Percentiles rank a stretch among this genome's conserved stretches.
Evolutionary conservation across 2,888 invertebrate genomes (phyloP).

Genomic region (Philopedon plagiatum): DNA sequence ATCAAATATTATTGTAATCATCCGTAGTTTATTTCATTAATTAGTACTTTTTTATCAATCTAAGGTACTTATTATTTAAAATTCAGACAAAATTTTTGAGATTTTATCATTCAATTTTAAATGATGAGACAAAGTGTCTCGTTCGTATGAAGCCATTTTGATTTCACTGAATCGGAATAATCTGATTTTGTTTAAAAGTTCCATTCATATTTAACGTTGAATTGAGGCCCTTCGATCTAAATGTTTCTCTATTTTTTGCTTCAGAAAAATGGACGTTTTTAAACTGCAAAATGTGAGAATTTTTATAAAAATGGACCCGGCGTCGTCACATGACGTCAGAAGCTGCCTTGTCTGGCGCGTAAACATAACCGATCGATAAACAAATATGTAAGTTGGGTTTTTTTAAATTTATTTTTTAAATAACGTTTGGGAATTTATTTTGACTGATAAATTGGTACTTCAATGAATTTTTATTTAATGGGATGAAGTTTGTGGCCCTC

Average conservation of each 20-base stretch:
- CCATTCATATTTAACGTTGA: background rate
- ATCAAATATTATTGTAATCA: background rate
- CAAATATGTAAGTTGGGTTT: background rate
- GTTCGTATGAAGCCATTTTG: constrained; percentile 55
- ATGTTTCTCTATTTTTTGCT: background rate
- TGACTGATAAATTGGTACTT: too few relatives aligned
- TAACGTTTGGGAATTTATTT: too few relatives aligned
- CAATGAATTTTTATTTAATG: too few relatives aligned
- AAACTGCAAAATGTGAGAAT: too few relatives aligned
- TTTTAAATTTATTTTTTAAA: too few relatives aligned
- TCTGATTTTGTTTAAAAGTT: constrained; percentile 22
- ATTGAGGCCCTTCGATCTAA: background rate
- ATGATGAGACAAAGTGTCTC: constrained; percentile 53
- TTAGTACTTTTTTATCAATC: background rate
- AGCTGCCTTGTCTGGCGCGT: background rate
- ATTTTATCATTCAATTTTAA: background rate
- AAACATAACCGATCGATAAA: background rate
- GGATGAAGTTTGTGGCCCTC: too few relatives aligned
- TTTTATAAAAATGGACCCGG: background rate
- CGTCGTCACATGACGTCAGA: background rate
- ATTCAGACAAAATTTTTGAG: background rate
- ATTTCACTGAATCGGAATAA: constrained; percentile 38
- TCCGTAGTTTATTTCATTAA: background rate
- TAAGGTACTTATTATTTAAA: too few relatives aligned
- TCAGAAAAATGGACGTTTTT: background rate